These are phyloP conservation scores for Clavelina lepadiformis DNA, from an alignment of 23 tunicate genomes.

Conservation along the genomic window DNA sequence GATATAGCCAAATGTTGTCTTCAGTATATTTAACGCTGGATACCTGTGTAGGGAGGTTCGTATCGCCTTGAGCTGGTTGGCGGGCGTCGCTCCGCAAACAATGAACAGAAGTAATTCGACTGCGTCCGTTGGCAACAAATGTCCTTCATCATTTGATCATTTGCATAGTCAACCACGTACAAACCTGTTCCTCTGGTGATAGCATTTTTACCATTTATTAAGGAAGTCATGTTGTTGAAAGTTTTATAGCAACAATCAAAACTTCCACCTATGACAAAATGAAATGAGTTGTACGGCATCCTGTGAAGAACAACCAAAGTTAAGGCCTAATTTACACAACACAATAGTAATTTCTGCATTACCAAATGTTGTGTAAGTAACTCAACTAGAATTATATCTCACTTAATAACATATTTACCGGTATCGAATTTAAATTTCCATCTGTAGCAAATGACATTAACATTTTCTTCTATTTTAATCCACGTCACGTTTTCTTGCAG, in stretches of 20 bases:
- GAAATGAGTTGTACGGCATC: too few relatives aligned
- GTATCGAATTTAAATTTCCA: slow-evolving; percentile 25
- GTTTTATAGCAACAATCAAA: slow-evolving; percentile 73
- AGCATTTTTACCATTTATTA: slow-evolving; percentile 49
- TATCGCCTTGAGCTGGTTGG: too few relatives aligned
- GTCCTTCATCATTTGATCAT: slow-evolving; percentile 21
- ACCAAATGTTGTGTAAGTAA: too few relatives aligned
- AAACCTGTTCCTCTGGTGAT: slow-evolving; percentile 55
- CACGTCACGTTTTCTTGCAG: neutral
- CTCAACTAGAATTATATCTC: too few relatives aligned
- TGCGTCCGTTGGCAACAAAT: slow-evolving; percentile 47
- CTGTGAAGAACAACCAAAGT: too few relatives aligned
- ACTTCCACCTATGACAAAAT: slow-evolving; percentile 45
- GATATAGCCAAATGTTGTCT: too few relatives aligned
- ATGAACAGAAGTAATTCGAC: slow-evolving; percentile 53
- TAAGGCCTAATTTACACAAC: too few relatives aligned
- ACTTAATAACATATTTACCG: too few relatives aligned
- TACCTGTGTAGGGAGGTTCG: too few relatives aligned
- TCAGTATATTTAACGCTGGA: too few relatives aligned
- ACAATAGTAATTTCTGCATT: too few relatives aligned
- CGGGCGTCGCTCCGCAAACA: slow-evolving; percentile 47
- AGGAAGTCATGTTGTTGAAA: slow-evolving; percentile 7
- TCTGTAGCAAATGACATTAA: slow-evolving; percentile 21
- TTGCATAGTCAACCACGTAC: slow-evolving; percentile 35
- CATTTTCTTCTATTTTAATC: neutral